Evolutionary conservation across 2,888 invertebrate genomes (phyloP), one percentile per base, ranked within the genome.

Genomic region (Plusia festucae): DNA sequence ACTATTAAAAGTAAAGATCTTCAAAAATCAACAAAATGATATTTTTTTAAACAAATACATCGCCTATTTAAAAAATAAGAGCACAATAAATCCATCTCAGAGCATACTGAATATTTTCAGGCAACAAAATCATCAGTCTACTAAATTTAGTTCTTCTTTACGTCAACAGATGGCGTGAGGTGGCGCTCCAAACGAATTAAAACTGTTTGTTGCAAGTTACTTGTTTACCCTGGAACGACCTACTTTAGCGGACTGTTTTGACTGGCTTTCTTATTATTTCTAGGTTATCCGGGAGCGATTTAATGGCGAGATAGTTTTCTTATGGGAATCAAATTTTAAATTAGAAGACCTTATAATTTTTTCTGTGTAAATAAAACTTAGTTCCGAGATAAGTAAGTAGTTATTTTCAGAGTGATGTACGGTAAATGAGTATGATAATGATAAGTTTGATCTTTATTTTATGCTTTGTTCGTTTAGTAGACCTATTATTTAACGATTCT

Each of bases 131-230:
- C n/a, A n/a, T 79, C 71, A 70, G 52, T 20, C 27, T 16, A 55
- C 49, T 52, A 60, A 72, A 56, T 71, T 70, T 77, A 80, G 73
- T 82, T 76, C 67, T 59, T 62, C 53, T 56, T 66, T 65, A 60
- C 76, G 61, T 57, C 74, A 54, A 83, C 60, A 83, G 83, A 83
- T 83, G 83, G 78, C 82, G 49, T 54, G 61, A 78, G 64, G 46
- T 70, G 76, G 64, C 58, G 65, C 59, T 68, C 54, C 15, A 61
- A 54, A 18, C 52, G 62, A 79, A 73, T 78, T 75, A 68, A 70
- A 73, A 79, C 70, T 75, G 75, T 74, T 77, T 71, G 68, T 70
- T 69, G 56, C 54, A 60, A 71, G 66, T 73, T 73, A 76, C n/a
- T 78, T 78, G 79, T 78, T 76, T 69, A 70, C 63, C 51, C 49